These are phyloP conservation scores for Drosophila anomalipes DNA, from an alignment of 2,888 invertebrate species.

Conservation along the genomic window DNA sequence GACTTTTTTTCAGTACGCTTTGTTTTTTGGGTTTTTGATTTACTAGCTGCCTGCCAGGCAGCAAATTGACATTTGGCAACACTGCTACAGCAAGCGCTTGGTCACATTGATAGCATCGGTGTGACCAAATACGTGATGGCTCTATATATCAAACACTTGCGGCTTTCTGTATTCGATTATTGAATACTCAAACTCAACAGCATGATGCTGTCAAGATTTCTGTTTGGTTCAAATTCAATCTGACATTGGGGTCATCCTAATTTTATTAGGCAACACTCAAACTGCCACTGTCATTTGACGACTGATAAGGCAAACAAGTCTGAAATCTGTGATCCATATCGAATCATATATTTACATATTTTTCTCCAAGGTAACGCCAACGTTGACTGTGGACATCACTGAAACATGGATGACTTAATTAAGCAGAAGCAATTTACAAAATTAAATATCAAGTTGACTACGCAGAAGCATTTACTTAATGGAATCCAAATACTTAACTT, in stretches of 20 bases:
- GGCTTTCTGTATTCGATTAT: background rate
- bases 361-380: background rate
- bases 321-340: background rate
- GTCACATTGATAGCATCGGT: conserved; percentile 23
- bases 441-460: background rate
- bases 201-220: background rate
- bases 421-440: background rate
- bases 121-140: conserved; percentile 18
- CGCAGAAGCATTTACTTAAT: background rate
- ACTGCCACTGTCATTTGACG: no score
- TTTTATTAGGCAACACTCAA: conserved; percentile 1
- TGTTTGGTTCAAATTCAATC: background rate
- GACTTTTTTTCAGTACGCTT: conserved; percentile 15
- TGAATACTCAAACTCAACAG: background rate
- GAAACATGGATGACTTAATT: background rate
- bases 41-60: conserved; percentile 31
- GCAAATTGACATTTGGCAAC: conserved; percentile 43
- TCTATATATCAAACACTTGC: conserved; percentile 3
- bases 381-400: background rate
- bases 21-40: conserved; percentile 27
- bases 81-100: conserved; percentile 19
- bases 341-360: background rate
- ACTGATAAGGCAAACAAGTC: background rate
- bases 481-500: background rate
- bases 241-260: background rate